A percentile compares a stretch with the other conserved stretches of the same genome.
Evolutionary conservation across 1,140 invertebrate species (phyloP).

Genomic region (Brachionus manjavacas): DNA sequence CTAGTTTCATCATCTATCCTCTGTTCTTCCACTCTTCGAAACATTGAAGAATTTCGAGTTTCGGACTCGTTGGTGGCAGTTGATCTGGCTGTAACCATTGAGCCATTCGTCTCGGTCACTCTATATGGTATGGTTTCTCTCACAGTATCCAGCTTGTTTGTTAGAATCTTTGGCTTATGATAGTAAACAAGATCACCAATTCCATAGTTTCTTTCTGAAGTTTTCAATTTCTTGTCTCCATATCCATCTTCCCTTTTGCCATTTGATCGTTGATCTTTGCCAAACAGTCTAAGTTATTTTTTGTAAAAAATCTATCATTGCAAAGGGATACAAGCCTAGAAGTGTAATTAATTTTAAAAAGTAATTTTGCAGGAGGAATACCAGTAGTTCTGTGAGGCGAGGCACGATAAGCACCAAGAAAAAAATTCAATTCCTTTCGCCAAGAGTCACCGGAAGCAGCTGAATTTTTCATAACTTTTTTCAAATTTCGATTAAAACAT

Average conservation of each 20-base stretch:
- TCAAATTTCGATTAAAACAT: conserved; percentile 40
- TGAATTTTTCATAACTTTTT: conserved; percentile 42
- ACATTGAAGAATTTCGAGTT: not conserved
- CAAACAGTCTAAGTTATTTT: not conserved
- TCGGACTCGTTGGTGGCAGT: not conserved
- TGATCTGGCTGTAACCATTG: not conserved
- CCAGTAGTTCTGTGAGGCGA: not conserved
- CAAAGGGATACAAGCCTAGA: not conserved
- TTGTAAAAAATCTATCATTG: not conserved
- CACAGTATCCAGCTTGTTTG: not conserved
- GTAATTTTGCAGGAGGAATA: not conserved
- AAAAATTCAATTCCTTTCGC: not conserved
- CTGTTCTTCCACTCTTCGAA: not conserved
- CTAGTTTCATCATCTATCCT: not conserved
- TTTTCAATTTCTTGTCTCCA: not conserved
- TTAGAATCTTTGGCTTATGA: not conserved
- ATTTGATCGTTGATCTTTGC: not conserved
- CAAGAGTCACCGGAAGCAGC: not conserved
- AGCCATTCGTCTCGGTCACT: not conserved
- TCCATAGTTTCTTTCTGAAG: not conserved
- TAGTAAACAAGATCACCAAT: not conserved
- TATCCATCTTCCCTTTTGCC: not conserved
- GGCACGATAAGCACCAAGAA: not conserved
- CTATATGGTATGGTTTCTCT: not conserved
- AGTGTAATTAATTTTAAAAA: not conserved